Conservation (phyloP, 2,113 vertebrate genomes). For the Microcebus tavaratra region DNA sequence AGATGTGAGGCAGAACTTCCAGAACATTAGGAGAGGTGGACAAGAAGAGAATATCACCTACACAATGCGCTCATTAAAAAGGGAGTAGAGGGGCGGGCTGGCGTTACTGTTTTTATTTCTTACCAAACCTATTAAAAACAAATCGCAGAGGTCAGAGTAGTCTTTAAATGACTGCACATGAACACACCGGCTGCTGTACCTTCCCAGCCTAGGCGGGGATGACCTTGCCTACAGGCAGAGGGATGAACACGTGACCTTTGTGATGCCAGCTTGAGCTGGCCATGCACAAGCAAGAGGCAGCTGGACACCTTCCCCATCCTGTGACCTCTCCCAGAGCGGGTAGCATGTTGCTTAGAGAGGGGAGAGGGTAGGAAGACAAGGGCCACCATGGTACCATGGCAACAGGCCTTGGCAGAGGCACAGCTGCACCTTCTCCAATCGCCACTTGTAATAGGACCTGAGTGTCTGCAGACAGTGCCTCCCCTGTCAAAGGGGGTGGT, state of each 20-base stretch:
- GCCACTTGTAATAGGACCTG: not conserved
- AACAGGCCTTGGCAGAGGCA: constrained; percentile 57
- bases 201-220: not conserved
- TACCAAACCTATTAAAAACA: constrained; percentile 11
- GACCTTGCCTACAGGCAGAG: constrained; percentile 6
- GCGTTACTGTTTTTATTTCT: not conserved
- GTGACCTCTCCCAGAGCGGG: not conserved
- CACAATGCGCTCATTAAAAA: not conserved
- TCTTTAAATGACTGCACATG: not conserved
- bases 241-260: not conserved
- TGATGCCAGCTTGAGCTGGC: not conserved
- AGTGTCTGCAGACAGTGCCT: not conserved
- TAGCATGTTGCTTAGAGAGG: constrained; percentile 28
- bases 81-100: not conserved
- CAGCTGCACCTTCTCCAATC: not conserved
- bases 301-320: not conserved
- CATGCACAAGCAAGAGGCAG: not conserved
- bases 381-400: constrained; percentile 51
- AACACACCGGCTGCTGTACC: not conserved
- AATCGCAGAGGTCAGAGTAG: not conserved
- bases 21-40: not conserved
- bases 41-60: not conserved
- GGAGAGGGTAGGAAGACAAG: not conserved
- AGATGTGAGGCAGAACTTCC: constrained; percentile 20
- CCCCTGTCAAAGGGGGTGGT: not conserved